Evolutionary conservation across 2,797 vertebrate genomes (phyloP).

Genomic region (Fratercula arctica): DNA sequence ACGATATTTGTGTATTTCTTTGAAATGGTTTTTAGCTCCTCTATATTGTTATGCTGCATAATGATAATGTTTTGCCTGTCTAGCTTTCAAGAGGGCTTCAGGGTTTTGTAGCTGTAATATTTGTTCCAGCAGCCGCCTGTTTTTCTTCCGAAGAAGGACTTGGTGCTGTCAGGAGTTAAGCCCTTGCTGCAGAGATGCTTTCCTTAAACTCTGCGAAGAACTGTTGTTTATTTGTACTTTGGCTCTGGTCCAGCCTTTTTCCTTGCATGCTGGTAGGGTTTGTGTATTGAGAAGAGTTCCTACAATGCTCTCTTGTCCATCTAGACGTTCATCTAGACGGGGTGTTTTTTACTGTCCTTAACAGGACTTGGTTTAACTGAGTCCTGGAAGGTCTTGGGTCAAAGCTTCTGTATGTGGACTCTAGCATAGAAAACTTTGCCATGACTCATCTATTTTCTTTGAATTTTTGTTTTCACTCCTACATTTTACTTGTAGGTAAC

Average conservation of each 20-base stretch:
- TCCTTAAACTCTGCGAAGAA: conserved; percentile 56
- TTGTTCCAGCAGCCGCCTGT: conserved; percentile 38
- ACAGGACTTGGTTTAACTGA: background rate
- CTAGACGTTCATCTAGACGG: background rate
- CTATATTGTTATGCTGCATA: background rate
- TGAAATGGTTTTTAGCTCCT: background rate
- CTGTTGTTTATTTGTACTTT: conserved; percentile 67
- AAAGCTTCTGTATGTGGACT: background rate
- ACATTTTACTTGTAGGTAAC: background rate
- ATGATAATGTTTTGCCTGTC: background rate
- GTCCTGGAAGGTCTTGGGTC: background rate
- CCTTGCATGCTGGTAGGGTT: background rate
- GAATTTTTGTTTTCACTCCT: background rate
- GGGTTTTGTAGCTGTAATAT: conserved; percentile 6
- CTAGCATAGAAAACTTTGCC: background rate
- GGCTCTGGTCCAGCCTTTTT: conserved; percentile 42
- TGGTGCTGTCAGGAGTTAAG: conserved; percentile 57
- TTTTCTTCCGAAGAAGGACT: conserved; percentile 71
- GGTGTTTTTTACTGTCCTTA: background rate
- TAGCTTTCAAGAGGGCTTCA: conserved; percentile 20
- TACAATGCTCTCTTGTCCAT: background rate
- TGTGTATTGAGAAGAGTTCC: background rate
- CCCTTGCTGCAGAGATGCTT: conserved; percentile 46
- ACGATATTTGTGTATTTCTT: background rate
- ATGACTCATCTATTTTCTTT: background rate